Evolutionary conservation across 1,140 invertebrate genomes (phyloP).

Genomic region (Drosophila nebulosa): DNA sequence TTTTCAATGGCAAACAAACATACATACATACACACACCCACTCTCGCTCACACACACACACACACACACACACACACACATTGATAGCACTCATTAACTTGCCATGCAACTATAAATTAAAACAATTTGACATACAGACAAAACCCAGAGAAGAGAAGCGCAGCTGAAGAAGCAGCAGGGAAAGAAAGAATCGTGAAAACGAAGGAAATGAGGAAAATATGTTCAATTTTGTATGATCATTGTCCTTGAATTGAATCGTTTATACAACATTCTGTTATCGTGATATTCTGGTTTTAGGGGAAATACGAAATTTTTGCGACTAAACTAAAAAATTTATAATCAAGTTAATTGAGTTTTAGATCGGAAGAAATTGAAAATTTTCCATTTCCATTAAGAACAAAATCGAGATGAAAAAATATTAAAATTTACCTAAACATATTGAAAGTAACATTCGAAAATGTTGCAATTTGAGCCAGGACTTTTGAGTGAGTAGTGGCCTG

Average conservation of each 20-base stretch:
- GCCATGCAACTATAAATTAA: conserved; percentile 74
- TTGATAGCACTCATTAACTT: conserved; percentile 58
- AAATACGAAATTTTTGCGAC: too few species aligned
- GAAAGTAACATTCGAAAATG: too few species aligned
- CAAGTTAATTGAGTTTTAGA: too few species aligned
- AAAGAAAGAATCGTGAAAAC: not conserved
- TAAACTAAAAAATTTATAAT: not conserved
- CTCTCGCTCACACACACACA: not conserved
- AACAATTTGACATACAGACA: conserved; percentile 57
- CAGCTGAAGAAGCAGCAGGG: not conserved
- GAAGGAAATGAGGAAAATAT: conserved; percentile 8
- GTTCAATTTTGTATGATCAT: conserved; percentile 10
- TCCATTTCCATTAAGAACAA: too few species aligned
- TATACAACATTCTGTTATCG: not conserved
- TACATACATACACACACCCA: conserved; percentile 5
- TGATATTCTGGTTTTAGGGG: too few species aligned
- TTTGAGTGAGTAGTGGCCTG: too few species aligned
- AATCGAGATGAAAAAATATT: too few species aligned
- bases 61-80: conserved; percentile 9
- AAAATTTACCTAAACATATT: too few species aligned
- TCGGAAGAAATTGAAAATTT: not conserved
- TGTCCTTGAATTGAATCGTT: conserved; percentile 9
- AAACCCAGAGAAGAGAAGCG: not conserved
- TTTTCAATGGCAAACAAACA: conserved; percentile 39
- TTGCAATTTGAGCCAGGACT: too few species aligned